A percentile compares a stretch with the other conserved stretches of the same genome.
phyloP scores from a whole-genome alignment of 2,888 invertebrate genomes.

The Nysson spinosus region DNA sequence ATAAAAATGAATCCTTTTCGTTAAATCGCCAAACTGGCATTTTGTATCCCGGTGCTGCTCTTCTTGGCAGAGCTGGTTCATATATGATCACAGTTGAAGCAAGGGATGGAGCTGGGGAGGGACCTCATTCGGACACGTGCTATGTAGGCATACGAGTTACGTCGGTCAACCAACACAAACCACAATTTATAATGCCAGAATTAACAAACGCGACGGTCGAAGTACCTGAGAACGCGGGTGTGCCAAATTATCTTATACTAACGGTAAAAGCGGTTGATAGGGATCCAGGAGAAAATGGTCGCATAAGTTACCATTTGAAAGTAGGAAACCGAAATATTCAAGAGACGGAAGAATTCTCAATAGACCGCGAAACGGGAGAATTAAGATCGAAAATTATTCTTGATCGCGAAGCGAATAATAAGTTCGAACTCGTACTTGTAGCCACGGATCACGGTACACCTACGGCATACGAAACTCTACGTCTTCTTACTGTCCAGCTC shows the following conservation, averaged over 20 bases:
- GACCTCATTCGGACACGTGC: slow-evolving; percentile 83
- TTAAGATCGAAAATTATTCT: slow-evolving; percentile 87
- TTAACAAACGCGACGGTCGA: slow-evolving; percentile 87
- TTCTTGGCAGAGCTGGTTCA: slow-evolving; percentile 82
- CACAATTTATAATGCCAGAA: slow-evolving; percentile 88
- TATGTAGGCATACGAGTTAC: slow-evolving; percentile 87
- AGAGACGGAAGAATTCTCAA: slow-evolving; percentile 89
- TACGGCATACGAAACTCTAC: slow-evolving; percentile 87
- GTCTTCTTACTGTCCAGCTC: slow-evolving; percentile 85
- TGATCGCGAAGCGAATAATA: slow-evolving; percentile 86
- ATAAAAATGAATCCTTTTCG: slow-evolving; percentile 84
- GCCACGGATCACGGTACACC: slow-evolving; percentile 91
- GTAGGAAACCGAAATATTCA: slow-evolving; percentile 86
- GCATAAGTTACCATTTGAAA: slow-evolving; percentile 90
- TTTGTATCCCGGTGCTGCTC: slow-evolving; percentile 86
- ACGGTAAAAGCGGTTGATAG: slow-evolving; percentile 90
- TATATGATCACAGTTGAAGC: slow-evolving; percentile 86
- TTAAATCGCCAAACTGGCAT: slow-evolving; percentile 89
- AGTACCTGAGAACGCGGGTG: slow-evolving; percentile 89
- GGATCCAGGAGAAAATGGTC: slow-evolving; percentile 90
- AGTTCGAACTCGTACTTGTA: slow-evolving; percentile 86
- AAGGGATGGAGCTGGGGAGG: slow-evolving; percentile 85
- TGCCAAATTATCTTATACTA: slow-evolving; percentile 87
- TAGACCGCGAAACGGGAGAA: slow-evolving; percentile 89
- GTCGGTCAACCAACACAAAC: slow-evolving; percentile 90